A percentile compares a stretch with the other conserved stretches of the same genome.
These are phyloP conservation scores for Rhimphoctona megacephalus DNA, from an alignment of 2,888 invertebrate genomes.

Conservation along the genomic window DNA sequence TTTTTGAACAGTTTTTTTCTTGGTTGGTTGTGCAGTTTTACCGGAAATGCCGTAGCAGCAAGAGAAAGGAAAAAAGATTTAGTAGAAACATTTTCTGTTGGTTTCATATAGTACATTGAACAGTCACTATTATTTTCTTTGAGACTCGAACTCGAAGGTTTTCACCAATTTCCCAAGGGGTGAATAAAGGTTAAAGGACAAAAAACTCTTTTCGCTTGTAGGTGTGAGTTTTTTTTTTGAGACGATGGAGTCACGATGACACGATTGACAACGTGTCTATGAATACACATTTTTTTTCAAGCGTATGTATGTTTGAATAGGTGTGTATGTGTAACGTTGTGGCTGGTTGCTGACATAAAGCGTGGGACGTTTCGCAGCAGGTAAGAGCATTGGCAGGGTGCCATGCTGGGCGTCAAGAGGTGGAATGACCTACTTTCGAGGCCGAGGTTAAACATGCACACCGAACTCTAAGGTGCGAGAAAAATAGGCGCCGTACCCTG, in stretches of 20 bases:
- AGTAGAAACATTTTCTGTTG: not conserved
- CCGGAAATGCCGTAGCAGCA: not conserved
- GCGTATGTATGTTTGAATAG: not conserved
- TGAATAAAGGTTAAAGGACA: not conserved
- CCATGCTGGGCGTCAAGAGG: conserved; percentile 71
- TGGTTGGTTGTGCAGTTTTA: not conserved
- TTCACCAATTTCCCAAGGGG: not conserved
- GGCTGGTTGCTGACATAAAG: conserved; percentile 39
- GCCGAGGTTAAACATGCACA: conserved; percentile 13
- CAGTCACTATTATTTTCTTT: not conserved
- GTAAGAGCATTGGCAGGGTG: conserved; percentile 80
- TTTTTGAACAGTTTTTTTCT: not conserved
- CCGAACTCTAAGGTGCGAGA: conserved; percentile 41
- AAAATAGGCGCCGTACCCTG: not conserved
- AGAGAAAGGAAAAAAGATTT: not conserved
- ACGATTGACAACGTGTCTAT: conserved; percentile 2
- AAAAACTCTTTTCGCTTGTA: not conserved
- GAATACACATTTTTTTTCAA: not conserved
- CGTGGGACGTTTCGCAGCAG: conserved; percentile 76
- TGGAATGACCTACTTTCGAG: conserved; percentile 75
- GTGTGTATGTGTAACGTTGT: conserved; percentile 44
- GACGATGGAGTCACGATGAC: not conserved
- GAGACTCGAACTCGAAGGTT: not conserved
- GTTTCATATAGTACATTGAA: not conserved
- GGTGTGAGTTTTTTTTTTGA: not conserved